phyloP scores from a whole-genome alignment of 2,113 vertebrate genomes.

The Mesocricetus auratus region DNA sequence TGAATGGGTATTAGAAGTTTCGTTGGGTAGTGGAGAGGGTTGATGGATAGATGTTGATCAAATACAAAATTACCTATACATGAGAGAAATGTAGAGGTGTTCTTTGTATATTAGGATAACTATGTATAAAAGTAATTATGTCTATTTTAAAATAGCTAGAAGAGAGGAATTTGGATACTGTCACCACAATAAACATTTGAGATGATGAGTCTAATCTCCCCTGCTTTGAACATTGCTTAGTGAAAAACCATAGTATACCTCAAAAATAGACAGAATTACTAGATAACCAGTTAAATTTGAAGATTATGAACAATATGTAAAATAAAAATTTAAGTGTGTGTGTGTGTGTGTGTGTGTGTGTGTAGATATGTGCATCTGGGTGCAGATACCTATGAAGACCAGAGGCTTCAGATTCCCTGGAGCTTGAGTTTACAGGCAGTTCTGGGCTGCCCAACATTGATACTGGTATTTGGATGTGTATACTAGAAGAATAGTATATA shows the following conservation, averaged over 20 bases:
- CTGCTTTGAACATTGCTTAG: not conserved
- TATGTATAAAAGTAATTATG: not conserved
- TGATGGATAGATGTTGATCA: not conserved
- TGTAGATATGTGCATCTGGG: not conserved
- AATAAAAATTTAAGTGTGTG: not conserved
- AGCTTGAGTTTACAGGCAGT: not conserved
- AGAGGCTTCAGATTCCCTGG: not conserved
- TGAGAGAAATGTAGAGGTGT: not conserved
- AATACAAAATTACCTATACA: not conserved
- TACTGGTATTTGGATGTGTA: not conserved
- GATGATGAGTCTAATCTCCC: not conserved
- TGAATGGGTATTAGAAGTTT: not conserved
- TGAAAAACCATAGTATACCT: not conserved
- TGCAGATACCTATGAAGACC: not conserved
- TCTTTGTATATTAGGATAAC: not conserved
- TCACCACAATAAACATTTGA: not conserved
- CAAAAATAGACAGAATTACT: not conserved
- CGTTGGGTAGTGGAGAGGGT: not conserved
- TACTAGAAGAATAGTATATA: not conserved
- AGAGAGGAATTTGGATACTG: not conserved
- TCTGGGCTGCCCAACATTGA: not conserved
- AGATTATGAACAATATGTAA: not conserved
- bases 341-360: not conserved
- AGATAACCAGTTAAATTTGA: not conserved
- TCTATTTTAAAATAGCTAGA: not conserved